Evolutionary conservation across 2,113 vertebrate species (phyloP), one percentile per base, ranked within the genome.

Genomic region (Erythrocercus mccallii): DNA sequence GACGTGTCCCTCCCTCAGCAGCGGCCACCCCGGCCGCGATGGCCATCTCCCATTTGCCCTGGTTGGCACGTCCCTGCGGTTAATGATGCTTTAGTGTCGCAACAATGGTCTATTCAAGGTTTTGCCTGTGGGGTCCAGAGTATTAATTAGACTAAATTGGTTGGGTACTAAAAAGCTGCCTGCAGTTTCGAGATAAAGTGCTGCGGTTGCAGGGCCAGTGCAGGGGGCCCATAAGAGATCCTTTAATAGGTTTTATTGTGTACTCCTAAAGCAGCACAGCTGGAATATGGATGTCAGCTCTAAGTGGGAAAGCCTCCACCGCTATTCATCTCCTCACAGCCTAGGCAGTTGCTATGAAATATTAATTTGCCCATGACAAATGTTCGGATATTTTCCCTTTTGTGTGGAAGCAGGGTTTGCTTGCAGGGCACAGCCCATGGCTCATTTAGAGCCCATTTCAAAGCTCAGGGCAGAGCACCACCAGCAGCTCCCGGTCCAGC

Each of bases 151-250:
- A 24, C 38, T 96, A 79, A 97, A 96, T 87, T 91, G 70, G 66
- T 82, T 69, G 81, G 64, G 50, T 70, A 40, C 79, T 95, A 94
- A 88, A 87, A 92, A 96, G 84, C 86, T 85, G 92, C 84, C 88
- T 97, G 96, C 83, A 97, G 51, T 92, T 97, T 90, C 25, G 78
- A 95, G 89, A 97, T 96, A 96, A 96, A 95, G 81, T 81, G 40
- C 80, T 61, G 81, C 69, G 64, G 56, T 51, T 81, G 31, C n/a
- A 65, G 84, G 19, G 77, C 37, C 60, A n/a, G 45, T 4, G 35
- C 3, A n/a, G n/a, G 54, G 21, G 61, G 18, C 24, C 66, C 44
- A 45, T 25, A 37, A 62, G 15, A 61, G 58, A 85, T 92, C 62
- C 5, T 91, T 95, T 90, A 88, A 86, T 90, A 53, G 71, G 69